Evolutionary conservation across 2,888 invertebrate genomes (phyloP).

Genomic region (Idaea aversata): DNA sequence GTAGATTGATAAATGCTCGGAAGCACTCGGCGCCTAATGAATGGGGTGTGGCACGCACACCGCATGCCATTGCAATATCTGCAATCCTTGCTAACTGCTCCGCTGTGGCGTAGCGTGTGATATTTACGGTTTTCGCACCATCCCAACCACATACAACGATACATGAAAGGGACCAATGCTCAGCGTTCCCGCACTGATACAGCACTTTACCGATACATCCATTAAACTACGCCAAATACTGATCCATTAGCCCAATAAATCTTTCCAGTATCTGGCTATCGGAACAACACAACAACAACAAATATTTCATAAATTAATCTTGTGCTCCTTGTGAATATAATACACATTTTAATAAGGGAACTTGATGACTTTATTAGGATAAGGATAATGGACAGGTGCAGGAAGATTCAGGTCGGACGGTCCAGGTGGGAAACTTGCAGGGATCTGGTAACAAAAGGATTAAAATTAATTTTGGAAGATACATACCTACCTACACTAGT

Average conservation of each 20-base stretch:
- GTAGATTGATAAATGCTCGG: slow-evolving; percentile 78
- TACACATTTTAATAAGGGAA: not conserved
- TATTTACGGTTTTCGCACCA: slow-evolving; percentile 53
- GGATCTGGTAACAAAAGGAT: slow-evolving; percentile 24
- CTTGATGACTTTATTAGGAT: not conserved
- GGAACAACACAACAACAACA: not conserved
- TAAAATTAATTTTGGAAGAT: slow-evolving; percentile 15
- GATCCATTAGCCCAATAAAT: slow-evolving; percentile 4
- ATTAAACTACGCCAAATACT: slow-evolving; percentile 14
- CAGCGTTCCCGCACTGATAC: slow-evolving; percentile 17
- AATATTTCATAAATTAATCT: slow-evolving; percentile 1
- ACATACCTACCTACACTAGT: slow-evolving; percentile 14
- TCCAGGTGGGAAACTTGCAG: slow-evolving; percentile 17
- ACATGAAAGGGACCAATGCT: slow-evolving; percentile 27
- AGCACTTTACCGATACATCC: slow-evolving; percentile 15
- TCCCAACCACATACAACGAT: slow-evolving; percentile 36
- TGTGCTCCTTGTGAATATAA: slow-evolving; percentile 1
- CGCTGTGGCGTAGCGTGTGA: slow-evolving; percentile 33
- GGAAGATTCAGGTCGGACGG: not conserved
- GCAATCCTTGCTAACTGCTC: slow-evolving; percentile 60
- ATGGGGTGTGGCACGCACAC: slow-evolving; percentile 77
- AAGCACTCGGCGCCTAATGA: slow-evolving; percentile 77
- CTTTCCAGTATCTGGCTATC: not conserved
- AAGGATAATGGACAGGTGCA: slow-evolving; percentile 1
- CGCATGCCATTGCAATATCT: slow-evolving; percentile 63